phyloP scores from a whole-genome alignment of 2,888 invertebrate species.

The Volucella zonaria region DNA sequence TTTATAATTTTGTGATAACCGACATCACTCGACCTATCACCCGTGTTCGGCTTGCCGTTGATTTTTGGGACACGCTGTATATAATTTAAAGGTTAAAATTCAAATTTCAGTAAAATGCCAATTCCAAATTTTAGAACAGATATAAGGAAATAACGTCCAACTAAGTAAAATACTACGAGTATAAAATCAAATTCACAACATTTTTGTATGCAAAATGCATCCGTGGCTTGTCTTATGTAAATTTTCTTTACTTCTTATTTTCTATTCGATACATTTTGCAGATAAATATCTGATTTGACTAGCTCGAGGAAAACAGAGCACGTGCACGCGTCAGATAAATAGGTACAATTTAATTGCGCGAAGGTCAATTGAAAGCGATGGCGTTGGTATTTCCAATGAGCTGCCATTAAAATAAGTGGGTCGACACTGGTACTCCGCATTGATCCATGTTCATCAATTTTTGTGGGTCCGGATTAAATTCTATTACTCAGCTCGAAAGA shows the following conservation, averaged over 20 bases:
- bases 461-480: too few relatives aligned
- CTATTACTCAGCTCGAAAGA: too few relatives aligned
- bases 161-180: neutral
- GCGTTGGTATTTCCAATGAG: neutral
- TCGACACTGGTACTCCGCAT: neutral
- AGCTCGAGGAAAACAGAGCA: neutral
- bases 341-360: neutral
- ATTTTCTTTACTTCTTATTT: neutral
- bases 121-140: neutral
- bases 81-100: too few relatives aligned
- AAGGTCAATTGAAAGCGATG: neutral
- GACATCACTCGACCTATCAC: too few relatives aligned
- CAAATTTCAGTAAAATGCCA: neutral
- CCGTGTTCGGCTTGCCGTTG: too few relatives aligned
- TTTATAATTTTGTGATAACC: too few relatives aligned
- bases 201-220: constrained; percentile 14
- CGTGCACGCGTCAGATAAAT: neutral
- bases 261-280: neutral
- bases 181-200: neutral
- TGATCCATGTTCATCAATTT: neutral
- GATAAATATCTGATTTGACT: neutral
- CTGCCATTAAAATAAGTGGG: neutral
- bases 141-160: neutral
- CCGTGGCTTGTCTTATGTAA: neutral
- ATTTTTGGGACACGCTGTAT: too few relatives aligned